A percentile compares a stretch with the other conserved stretches of the same genome.
These are phyloP conservation scores for Aphidius ervi DNA, from an alignment of 1,140 invertebrate species.

Conservation along the genomic window DNA sequence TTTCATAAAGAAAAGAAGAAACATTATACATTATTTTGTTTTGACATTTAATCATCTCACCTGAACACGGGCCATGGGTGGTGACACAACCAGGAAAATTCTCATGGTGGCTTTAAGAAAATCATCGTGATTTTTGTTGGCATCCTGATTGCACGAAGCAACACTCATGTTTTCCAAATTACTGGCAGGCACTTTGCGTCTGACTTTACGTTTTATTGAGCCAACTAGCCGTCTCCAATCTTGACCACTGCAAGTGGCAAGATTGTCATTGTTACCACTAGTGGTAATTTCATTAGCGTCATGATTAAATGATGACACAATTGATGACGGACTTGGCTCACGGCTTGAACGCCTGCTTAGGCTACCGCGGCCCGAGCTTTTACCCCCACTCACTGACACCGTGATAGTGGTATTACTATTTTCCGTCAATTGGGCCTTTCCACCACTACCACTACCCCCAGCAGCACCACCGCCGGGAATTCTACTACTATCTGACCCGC, in stretches of 20 bases:
- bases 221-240: slow-evolving; percentile 52
- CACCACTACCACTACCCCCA: no score
- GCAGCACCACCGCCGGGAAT: background rate
- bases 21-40: background rate
- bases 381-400: slow-evolving; percentile 43
- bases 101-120: slow-evolving; percentile 64
- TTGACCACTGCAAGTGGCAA: slow-evolving; percentile 32
- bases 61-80: slow-evolving; percentile 61
- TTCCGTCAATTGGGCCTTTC: slow-evolving; percentile 17
- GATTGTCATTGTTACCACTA: slow-evolving; percentile 22
- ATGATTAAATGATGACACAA: slow-evolving; percentile 21
- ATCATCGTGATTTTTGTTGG: slow-evolving; percentile 48
- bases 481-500: slow-evolving; percentile 15
- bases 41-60: slow-evolving; percentile 40
- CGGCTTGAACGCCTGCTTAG: slow-evolving; percentile 41
- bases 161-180: slow-evolving; percentile 20
- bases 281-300: slow-evolving; percentile 24
- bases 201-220: slow-evolving; percentile 47
- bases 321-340: slow-evolving; percentile 43
- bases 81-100: slow-evolving; percentile 64
- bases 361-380: slow-evolving; percentile 36
- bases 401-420: slow-evolving; percentile 32
- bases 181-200: slow-evolving; percentile 36
- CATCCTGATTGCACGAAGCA: background rate
- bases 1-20: background rate